Evolutionary conservation across 2,888 invertebrate genomes (phyloP).

Genomic region (Pollenia angustigena): DNA sequence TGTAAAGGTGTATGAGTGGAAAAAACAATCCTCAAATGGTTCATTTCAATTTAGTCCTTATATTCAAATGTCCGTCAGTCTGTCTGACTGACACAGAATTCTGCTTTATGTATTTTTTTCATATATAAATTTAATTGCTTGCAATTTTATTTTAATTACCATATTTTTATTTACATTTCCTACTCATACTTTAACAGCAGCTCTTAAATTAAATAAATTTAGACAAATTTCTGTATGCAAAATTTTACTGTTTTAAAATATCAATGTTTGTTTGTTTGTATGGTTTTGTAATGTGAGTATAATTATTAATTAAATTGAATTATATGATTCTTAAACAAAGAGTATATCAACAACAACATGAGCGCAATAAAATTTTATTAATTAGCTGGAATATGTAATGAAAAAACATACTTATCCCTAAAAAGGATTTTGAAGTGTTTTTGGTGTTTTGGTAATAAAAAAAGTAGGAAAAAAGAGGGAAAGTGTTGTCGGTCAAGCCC

Average conservation of each 20-base stretch:
- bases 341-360: constrained; percentile 1
- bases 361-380: constrained; percentile 6
- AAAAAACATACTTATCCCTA: not conserved
- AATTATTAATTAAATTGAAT: constrained; percentile 27
- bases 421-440: not conserved
- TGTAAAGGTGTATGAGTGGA: constrained; percentile 36
- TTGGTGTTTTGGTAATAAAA: no score
- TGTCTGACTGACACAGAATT: not conserved
- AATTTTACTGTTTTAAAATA: not conserved
- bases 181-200: not conserved
- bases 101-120: constrained; percentile 1
- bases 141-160: constrained; percentile 66
- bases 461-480: no score
- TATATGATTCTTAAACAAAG: constrained; percentile 17
- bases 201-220: constrained; percentile 9
- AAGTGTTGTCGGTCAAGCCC: no score
- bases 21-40: constrained; percentile 28
- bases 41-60: constrained; percentile 15
- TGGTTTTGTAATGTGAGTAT: not conserved
- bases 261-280: not conserved
- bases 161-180: constrained; percentile 4
- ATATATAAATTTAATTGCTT: constrained; percentile 55
- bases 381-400: not conserved
- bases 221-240: not conserved
- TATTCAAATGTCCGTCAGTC: not conserved